These are phyloP conservation scores for Epinotia nisella DNA, from an alignment of 2,888 invertebrate genomes.

Conservation along the genomic window DNA sequence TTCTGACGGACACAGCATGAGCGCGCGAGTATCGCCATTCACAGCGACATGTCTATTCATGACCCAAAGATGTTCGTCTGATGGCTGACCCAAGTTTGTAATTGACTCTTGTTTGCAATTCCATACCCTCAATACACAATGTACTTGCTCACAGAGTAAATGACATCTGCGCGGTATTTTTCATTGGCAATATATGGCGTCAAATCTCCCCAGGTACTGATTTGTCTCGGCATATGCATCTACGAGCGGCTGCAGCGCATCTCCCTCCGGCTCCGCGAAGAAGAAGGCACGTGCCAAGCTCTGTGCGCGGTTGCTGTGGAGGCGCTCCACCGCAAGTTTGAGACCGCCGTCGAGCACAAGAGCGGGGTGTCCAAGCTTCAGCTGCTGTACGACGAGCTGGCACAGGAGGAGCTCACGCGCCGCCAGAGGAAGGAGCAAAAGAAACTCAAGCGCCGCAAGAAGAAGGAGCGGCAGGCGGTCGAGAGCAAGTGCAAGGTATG, in stretches of 20 bases:
- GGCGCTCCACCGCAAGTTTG: conserved; percentile 94
- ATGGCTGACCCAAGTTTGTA: too few relatives aligned
- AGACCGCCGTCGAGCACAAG: conserved; percentile 95
- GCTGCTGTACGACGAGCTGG: conserved; percentile 93
- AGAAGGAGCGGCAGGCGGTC: conserved; percentile 84
- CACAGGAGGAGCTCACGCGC: conserved; percentile 93
- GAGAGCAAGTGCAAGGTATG: conserved; percentile 77
- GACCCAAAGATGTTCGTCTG: too few relatives aligned
- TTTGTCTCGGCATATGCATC: conserved; percentile 96
- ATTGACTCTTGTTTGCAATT: too few relatives aligned
- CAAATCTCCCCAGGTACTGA: conserved; percentile 86
- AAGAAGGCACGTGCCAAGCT: conserved; percentile 97
- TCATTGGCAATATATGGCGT: conserved; percentile 13
- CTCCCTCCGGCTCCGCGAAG: conserved; percentile 93
- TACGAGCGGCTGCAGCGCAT: conserved; percentile 95
- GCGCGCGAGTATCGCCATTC: too few relatives aligned
- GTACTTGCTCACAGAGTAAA: too few relatives aligned
- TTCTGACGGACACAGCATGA: too few relatives aligned
- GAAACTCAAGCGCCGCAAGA: conserved; percentile 90
- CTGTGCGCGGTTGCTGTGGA: conserved; percentile 95
- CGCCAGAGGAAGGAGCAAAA: conserved; percentile 95
- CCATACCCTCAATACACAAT: too few relatives aligned
- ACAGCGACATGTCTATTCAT: too few relatives aligned
- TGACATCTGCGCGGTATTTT: not conserved
- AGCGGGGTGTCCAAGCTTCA: conserved; percentile 95